phyloP scores from a whole-genome alignment of 2,888 invertebrate genomes.

The Halictus quadricinctus region DNA sequence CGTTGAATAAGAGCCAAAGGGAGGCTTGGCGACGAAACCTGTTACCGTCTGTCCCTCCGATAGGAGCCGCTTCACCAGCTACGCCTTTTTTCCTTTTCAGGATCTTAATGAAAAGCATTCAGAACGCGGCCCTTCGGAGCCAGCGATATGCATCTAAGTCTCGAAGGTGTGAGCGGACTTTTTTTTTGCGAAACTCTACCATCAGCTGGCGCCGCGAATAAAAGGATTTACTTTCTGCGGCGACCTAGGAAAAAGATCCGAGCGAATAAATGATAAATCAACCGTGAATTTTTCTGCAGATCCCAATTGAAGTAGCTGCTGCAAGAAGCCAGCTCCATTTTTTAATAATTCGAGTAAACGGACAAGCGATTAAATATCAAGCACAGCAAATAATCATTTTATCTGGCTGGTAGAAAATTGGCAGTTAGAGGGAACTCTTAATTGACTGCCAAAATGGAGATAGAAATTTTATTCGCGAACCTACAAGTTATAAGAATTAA shows the following conservation, averaged over 20 bases:
- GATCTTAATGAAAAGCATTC: conserved; percentile 30
- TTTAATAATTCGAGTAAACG: too few species aligned
- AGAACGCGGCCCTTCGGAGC: neutral
- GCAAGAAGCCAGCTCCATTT: neutral
- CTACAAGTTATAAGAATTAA: too few species aligned
- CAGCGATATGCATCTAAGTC: conserved; percentile 22
- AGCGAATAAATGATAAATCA: neutral
- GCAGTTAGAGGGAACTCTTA: too few species aligned
- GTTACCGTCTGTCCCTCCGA: conserved; percentile 19
- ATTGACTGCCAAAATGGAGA: too few species aligned
- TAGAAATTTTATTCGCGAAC: too few species aligned
- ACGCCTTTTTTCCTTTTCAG: conserved; percentile 13
- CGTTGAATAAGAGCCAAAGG: conserved; percentile 58
- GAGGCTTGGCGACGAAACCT: neutral
- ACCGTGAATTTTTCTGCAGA: neutral
- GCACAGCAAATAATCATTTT: too few species aligned
- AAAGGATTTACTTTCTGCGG: conserved; percentile 1
- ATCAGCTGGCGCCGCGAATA: conserved; percentile 4
- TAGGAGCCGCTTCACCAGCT: conserved; percentile 1
- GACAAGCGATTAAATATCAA: neutral
- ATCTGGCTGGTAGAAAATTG: too few species aligned
- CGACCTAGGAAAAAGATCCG: neutral
- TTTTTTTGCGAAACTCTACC: neutral
- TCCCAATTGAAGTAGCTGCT: neutral
- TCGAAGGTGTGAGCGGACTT: neutral